Evolutionary conservation across 1,140 invertebrate genomes (phyloP).

Genomic region (Cotesia typhae): DNA sequence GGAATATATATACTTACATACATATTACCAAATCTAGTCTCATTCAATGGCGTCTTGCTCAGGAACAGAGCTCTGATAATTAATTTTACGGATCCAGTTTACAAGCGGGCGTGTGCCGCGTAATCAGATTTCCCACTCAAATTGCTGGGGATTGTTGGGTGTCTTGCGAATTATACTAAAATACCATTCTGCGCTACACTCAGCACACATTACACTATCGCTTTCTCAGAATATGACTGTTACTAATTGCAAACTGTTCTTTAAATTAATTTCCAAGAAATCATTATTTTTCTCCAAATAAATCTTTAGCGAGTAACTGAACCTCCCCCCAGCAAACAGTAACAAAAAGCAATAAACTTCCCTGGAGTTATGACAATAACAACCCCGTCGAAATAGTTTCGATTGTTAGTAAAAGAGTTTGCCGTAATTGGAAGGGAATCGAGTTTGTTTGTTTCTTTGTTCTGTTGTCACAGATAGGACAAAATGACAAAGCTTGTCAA

Average conservation of each 20-base stretch:
- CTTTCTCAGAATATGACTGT: no score
- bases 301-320: no score
- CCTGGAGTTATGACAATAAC: no score
- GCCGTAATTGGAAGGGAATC: neutral
- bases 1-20: constrained; percentile 4
- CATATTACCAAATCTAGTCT: constrained; percentile 1
- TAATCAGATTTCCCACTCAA: constrained; percentile 60
- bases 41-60: constrained; percentile 41
- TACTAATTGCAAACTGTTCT: no score
- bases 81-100: constrained; percentile 65
- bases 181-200: constrained; percentile 5
- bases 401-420: constrained; percentile 23
- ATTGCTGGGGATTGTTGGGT: constrained; percentile 59
- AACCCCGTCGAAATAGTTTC: constrained; percentile 5
- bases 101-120: constrained; percentile 54
- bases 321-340: no score
- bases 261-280: no score
- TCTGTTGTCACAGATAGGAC: constrained; percentile 9
- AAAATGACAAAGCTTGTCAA: constrained; percentile 5
- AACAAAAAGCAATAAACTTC: no score
- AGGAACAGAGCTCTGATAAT: constrained; percentile 53
- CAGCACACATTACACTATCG: neutral
- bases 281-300: no score
- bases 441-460: neutral
- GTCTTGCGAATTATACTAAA: constrained; percentile 23